A percentile compares a stretch with the other conserved stretches of the same genome.
Evolutionary conservation across 2,113 vertebrate genomes (phyloP).

Genomic region (Tachysurus vachellii): DNA sequence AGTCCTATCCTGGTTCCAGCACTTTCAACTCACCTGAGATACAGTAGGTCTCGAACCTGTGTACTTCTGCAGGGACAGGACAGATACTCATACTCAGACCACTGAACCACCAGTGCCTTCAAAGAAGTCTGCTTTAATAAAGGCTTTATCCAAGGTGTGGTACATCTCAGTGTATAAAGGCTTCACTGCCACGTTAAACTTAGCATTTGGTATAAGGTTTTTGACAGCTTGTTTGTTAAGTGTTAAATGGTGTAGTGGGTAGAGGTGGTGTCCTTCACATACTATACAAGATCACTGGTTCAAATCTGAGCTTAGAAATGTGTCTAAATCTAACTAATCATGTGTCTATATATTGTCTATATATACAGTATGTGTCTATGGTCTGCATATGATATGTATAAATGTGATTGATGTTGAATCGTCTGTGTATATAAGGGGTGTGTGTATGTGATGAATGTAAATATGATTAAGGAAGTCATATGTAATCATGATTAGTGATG

Average conservation of each 20-base stretch:
- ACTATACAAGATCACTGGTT: not conserved
- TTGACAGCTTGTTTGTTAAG: no score
- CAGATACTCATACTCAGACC: not conserved
- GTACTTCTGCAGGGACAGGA: not conserved
- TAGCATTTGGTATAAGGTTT: not conserved
- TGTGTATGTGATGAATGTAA: not conserved
- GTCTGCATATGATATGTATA: not conserved
- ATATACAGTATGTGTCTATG: no score
- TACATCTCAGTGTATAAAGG: not conserved
- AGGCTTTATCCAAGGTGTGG: not conserved
- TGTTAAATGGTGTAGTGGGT: not conserved
- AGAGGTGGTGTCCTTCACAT: not conserved
- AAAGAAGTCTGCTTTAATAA: rapidly evolving
- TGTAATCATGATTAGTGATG: no score
- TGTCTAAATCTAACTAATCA: no score
- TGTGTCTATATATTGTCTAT: not conserved
- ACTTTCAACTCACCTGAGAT: not conserved
- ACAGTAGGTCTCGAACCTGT: not conserved
- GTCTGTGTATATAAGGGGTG: not conserved
- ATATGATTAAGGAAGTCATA: not conserved
- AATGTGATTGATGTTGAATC: not conserved
- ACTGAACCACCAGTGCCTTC: not conserved
- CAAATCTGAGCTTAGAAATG: not conserved
- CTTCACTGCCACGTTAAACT: not conserved
- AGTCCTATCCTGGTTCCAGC: not conserved